These are phyloP conservation scores for Caiman crocodilus DNA, from an alignment of 2,797 vertebrate genomes.

Conservation along the genomic window DNA sequence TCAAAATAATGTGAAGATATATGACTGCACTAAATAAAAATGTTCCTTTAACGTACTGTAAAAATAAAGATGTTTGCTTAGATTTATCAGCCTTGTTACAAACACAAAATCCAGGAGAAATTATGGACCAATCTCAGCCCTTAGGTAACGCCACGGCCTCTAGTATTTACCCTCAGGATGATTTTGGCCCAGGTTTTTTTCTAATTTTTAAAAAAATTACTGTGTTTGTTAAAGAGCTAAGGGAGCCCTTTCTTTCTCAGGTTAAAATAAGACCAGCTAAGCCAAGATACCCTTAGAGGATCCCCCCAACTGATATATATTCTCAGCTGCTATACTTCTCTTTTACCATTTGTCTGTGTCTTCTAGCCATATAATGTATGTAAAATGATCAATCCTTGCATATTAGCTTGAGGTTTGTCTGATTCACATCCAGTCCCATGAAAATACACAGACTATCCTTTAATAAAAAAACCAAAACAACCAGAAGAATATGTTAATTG, in stretches of 20 bases:
- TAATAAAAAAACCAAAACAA: not conserved
- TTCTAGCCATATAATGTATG: not conserved
- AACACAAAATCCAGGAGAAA: constrained; percentile 33
- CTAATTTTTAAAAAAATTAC: constrained; percentile 62
- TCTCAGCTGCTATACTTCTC: not conserved
- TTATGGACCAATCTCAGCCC: constrained; percentile 26
- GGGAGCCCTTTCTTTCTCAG: constrained; percentile 24
- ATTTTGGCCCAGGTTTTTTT: constrained; percentile 25
- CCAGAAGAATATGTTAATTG: not conserved
- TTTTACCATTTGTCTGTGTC: not conserved
- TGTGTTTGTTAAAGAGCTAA: constrained; percentile 57
- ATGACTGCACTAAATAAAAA: constrained; percentile 78
- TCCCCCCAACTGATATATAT: not conserved
- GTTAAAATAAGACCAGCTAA: not conserved
- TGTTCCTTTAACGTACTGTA: constrained; percentile 74
- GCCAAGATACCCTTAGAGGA: not conserved
- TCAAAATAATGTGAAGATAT: constrained; percentile 80
- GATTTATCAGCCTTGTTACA: constrained; percentile 75
- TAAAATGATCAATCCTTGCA: not conserved
- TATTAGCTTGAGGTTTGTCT: not conserved
- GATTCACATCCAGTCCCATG: not conserved
- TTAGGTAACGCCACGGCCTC: not conserved
- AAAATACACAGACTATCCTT: constrained; percentile 30
- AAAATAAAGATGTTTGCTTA: constrained; percentile 75
- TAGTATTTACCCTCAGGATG: constrained; percentile 1